phyloP scores from a whole-genome alignment of 2,797 vertebrate species.

The Pogonophryne albipinna region DNA sequence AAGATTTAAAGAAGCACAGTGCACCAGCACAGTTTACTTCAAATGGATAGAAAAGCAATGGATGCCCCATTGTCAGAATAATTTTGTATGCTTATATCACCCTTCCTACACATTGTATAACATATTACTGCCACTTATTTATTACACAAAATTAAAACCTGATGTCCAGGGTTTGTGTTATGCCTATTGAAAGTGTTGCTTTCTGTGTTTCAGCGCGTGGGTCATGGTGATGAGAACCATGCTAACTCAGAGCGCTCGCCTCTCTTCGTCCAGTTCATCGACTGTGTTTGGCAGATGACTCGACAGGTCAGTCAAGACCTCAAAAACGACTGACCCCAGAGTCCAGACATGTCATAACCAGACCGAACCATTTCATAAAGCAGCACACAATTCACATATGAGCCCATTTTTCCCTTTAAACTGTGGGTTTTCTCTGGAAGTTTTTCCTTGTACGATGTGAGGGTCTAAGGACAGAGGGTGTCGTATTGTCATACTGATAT shows the following conservation, averaged over 20 bases:
- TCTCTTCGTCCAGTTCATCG: conserved; percentile 97
- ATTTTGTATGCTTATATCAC: no score
- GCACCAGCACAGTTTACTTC: background rate
- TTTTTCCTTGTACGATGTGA: no score
- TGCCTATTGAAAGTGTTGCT: background rate
- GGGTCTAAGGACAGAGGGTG: no score
- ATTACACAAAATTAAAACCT: background rate
- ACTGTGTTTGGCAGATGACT: conserved; percentile 99
- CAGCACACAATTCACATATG: no score
- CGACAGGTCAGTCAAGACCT: conserved; percentile 77
- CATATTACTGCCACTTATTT: background rate
- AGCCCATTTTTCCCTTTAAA: background rate
- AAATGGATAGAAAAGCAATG: no score
- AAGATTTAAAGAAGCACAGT: no score
- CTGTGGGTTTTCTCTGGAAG: no score
- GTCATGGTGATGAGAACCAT: conserved; percentile 94
- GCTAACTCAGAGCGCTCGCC: conserved; percentile 95
- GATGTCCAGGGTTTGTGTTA: background rate
- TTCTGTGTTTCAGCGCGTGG: conserved; percentile 81
- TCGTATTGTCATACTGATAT: no score
- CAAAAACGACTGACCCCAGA: background rate
- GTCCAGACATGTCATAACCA: no score
- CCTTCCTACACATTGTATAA: background rate
- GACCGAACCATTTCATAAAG: background rate
- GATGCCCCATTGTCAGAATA: no score